phyloP scores from a whole-genome alignment of 2,888 invertebrate species.

The Parnassius mnemosyne region DNA sequence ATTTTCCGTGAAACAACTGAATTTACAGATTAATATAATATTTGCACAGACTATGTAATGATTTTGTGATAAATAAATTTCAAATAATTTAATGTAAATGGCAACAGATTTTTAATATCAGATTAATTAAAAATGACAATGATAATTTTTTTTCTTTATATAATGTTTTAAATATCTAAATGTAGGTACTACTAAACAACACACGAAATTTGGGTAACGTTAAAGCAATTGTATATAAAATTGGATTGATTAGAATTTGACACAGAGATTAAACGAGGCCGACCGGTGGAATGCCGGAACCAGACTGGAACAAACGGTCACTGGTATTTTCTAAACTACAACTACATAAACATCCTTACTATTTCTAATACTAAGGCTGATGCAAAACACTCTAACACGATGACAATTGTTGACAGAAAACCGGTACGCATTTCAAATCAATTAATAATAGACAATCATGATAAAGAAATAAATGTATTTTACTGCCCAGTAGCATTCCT shows the following conservation, averaged over 20 bases:
- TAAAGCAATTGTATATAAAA: conserved; percentile 20
- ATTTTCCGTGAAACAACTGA: neutral
- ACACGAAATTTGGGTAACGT: conserved; percentile 13
- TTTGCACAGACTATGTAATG: no score
- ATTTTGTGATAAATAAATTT: no score
- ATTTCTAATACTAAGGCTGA: conserved; percentile 12
- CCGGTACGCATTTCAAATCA: conserved; percentile 18
- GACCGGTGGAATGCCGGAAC: conserved; percentile 56
- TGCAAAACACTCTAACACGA: conserved; percentile 4
- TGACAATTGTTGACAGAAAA: conserved; percentile 8
- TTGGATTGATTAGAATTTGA: conserved; percentile 50
- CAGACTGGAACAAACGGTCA: conserved; percentile 68
- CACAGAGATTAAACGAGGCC: conserved; percentile 48
- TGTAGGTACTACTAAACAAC: neutral
- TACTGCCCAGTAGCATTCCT: conserved; percentile 10
- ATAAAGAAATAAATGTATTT: conserved; percentile 16
- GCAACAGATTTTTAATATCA: no score
- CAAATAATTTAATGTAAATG: no score
- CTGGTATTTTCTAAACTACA: conserved; percentile 38
- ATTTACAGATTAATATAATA: neutral
- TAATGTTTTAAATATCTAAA: no score
- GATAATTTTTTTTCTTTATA: no score
- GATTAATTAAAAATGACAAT: no score
- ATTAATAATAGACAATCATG: conserved; percentile 18
- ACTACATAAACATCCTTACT: conserved; percentile 11